These are phyloP conservation scores for Amphiduros pacificus DNA, from an alignment of 2,888 invertebrate species.

Conservation along the genomic window DNA sequence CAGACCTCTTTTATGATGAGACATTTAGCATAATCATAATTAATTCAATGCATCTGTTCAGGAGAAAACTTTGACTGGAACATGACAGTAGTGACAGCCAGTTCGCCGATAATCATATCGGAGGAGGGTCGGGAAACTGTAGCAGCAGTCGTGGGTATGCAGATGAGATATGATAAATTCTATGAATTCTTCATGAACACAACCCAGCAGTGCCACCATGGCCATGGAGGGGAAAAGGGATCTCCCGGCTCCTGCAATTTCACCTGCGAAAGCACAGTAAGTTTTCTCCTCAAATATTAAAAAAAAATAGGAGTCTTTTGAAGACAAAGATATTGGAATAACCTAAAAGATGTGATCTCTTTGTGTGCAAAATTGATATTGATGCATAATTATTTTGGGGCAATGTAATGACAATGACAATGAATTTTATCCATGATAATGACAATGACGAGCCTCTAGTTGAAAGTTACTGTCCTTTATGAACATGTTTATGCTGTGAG, in stretches of 20 bases:
- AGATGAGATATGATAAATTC: conserved; percentile 37
- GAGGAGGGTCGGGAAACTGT: conserved; percentile 30
- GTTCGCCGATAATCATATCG: conserved; percentile 35
- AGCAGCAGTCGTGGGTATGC: conserved; percentile 45
- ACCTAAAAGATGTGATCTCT: no score
- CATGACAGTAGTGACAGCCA: conserved; percentile 36
- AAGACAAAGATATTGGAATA: no score
- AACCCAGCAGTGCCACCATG: conserved; percentile 15
- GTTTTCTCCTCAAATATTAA: no score
- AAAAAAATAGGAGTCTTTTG: no score
- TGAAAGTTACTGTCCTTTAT: no score
- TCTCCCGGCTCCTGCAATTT: conserved; percentile 10
- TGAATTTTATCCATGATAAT: no score
- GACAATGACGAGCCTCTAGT: no score
- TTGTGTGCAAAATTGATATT: no score
- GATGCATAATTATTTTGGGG: no score
- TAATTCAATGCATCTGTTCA: not conserved
- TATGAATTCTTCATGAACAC: conserved; percentile 26
- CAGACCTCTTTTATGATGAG: not conserved
- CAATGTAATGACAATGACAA: no score
- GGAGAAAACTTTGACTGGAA: conserved; percentile 15
- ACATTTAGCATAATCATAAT: no score
- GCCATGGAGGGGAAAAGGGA: not conserved
- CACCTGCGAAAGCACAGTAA: conserved; percentile 24
- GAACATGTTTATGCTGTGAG: no score